Conservation (phyloP, 2,888 invertebrate species). For the Lypha dubia region DNA sequence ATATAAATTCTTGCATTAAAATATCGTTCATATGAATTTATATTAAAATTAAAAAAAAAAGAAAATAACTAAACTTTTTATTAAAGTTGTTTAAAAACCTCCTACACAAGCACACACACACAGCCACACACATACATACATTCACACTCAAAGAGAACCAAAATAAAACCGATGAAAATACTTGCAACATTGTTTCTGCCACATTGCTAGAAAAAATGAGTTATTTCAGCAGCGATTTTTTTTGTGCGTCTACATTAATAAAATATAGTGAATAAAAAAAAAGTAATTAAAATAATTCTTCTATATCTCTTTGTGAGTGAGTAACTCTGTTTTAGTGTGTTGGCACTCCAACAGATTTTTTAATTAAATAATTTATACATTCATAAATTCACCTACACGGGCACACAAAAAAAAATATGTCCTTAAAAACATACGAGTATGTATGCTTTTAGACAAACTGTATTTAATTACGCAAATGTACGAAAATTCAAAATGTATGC, state of each 20-base stretch:
- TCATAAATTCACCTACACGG: background rate
- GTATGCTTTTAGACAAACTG: too few relatives aligned
- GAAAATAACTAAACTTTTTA: background rate
- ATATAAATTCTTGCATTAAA: slow-evolving; percentile 50
- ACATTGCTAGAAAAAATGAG: slow-evolving; percentile 34
- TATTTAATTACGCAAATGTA: background rate
- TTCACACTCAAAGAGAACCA: background rate
- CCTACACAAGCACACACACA: slow-evolving; percentile 2
- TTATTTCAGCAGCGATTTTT: slow-evolving; percentile 31
- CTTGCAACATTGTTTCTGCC: slow-evolving; percentile 53
- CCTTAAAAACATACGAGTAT: too few relatives aligned
- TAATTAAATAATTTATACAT: slow-evolving; percentile 66
- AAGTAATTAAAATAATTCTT: slow-evolving; percentile 67
- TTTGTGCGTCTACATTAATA: background rate
- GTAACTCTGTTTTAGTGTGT: slow-evolving; percentile 33
- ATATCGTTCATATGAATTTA: slow-evolving; percentile 14
- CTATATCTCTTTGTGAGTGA: slow-evolving; percentile 17
- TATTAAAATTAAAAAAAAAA: slow-evolving; percentile 17
- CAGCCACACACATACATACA: background rate
- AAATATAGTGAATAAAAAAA: slow-evolving; percentile 17
- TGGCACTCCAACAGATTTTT: slow-evolving; percentile 65
- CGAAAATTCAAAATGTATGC: too few relatives aligned
- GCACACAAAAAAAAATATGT: background rate
- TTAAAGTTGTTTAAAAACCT: slow-evolving; percentile 6
- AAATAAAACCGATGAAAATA: slow-evolving; percentile 27